Evolutionary conservation across 2,113 vertebrate genomes (phyloP).

Genomic region (Catharus bicknelli): DNA sequence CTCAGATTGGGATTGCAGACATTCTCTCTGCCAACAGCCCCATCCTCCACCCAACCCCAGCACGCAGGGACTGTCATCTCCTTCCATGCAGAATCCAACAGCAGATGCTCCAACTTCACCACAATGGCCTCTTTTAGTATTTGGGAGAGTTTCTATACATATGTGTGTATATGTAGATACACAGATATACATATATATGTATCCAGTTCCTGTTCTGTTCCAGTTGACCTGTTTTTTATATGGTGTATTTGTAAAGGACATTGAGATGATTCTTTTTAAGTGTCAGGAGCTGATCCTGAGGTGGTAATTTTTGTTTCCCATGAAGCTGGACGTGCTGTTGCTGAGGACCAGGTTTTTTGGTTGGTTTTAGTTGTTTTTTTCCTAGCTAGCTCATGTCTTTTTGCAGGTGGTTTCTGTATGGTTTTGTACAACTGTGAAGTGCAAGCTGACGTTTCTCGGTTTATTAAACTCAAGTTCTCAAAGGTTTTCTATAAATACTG

Average conservation of each 20-base stretch:
- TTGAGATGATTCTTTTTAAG: conserved; percentile 57
- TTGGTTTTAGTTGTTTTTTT: neutral
- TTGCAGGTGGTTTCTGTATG: conserved; percentile 51
- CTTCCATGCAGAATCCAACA: conserved; percentile 48
- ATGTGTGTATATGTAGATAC: conserved; percentile 61
- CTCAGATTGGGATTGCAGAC: neutral
- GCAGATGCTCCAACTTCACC: conserved; percentile 76
- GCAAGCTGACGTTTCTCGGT: conserved; percentile 58
- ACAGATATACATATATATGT: conserved; percentile 42
- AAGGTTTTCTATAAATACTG: conserved; percentile 41
- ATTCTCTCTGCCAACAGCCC: conserved; percentile 14
- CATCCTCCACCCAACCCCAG: neutral
- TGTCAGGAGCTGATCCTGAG: conserved; percentile 37
- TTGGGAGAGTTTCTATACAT: conserved; percentile 39
- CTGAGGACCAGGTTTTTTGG: conserved; percentile 38
- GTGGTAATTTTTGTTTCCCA: conserved; percentile 36
- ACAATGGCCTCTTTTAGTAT: conserved; percentile 85
- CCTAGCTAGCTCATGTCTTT: conserved; percentile 31
- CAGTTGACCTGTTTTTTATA: conserved; percentile 64
- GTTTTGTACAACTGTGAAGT: conserved; percentile 67
- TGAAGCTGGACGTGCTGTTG: conserved; percentile 12
- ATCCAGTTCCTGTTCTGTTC: conserved; percentile 63
- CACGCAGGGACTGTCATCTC: conserved; percentile 5
- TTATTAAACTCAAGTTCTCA: conserved; percentile 77
- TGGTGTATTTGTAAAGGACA: conserved; percentile 74